Base-by-base conservation (phyloP, 2,113 vertebrate species). In the Tychaedon coryphoeus region DNA sequence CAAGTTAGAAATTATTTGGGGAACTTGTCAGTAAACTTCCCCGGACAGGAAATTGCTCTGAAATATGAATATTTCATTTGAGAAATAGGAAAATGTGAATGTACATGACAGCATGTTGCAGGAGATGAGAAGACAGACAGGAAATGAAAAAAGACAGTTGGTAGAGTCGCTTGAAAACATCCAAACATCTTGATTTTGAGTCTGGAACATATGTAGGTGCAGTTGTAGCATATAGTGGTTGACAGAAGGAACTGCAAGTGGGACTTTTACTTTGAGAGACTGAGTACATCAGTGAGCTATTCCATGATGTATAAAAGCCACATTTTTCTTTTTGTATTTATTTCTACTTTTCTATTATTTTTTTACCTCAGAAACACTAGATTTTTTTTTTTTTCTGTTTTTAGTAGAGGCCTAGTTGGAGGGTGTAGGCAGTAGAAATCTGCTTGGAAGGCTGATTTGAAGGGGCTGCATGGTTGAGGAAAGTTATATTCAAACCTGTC, bases 361-460 rank as follows among this genome's bases (percentile, higher is more conserved):
- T 93, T 86, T 67, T 57, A 73, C 19, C 12, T 72, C 47, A 84
- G 70, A 81, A 90, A 77, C 17, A 19, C 5, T 51, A 62, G 31
- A 16, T 73, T 82, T 88, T 69, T 26, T 14, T 6, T 1, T 42
- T 87, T 88, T 85, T 71, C 48, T 76, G 0, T 54, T 93, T 92
- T 94, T 84, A 54, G 14, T 60, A 57, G 73, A 81, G 57, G 34
- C 38, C 50, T 85, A 15, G 28, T 87, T 94, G 67, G 45, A 96
- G 42, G 25, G 23, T 84, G 77, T 89, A 73, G 66, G 70, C 86
- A 85, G 57, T 53, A 89, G 70, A 93, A 92, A 89, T 71, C 74
- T 93, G 38, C 57, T 75, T 88, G 75, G 51, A 93, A 92, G 56
- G 50, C 50, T 86, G 58, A 73, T 92, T 88, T 96, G 85, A 90